Percentiles rank a stretch among this genome's conserved stretches.
These are phyloP conservation scores for Tachysurus fulvidraco DNA, from an alignment of 2,113 vertebrate genomes.

Conservation along the genomic window DNA sequence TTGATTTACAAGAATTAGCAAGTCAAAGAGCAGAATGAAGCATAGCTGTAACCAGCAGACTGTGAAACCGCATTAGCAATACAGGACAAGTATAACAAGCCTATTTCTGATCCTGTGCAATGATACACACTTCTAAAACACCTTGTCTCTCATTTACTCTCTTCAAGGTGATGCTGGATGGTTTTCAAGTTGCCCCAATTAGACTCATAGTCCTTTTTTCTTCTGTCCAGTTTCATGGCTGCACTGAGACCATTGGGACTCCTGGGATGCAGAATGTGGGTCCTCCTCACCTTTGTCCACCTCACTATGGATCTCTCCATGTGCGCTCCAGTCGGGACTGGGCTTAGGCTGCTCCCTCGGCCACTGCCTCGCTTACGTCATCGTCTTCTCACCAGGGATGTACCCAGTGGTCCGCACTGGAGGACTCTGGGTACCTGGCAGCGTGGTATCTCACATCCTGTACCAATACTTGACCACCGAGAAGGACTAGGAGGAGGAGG, in stretches of 20 bases:
- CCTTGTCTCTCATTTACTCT: background rate
- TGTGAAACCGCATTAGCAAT: slow-evolving; percentile 52
- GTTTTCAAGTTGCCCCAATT: slow-evolving; percentile 21
- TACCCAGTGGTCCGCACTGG: slow-evolving; percentile 68
- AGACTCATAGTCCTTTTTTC: slow-evolving; percentile 37
- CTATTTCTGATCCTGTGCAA: slow-evolving; percentile 4
- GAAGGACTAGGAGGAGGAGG: background rate
- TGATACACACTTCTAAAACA: slow-evolving; percentile 15
- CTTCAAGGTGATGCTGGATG: slow-evolving; percentile 28
- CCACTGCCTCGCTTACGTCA: slow-evolving; percentile 64
- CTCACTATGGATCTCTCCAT: slow-evolving; percentile 76
- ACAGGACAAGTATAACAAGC: slow-evolving; percentile 31
- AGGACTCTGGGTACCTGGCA: slow-evolving; percentile 70
- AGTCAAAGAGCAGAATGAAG: slow-evolving; percentile 53
- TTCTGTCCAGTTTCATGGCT: slow-evolving; percentile 68
- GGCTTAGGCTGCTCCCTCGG: slow-evolving; percentile 67
- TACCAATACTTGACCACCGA: slow-evolving; percentile 58
- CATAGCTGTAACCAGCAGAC: slow-evolving; percentile 31
- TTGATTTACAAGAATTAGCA: slow-evolving; percentile 55
- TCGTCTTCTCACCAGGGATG: slow-evolving; percentile 68
- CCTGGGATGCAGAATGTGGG: slow-evolving; percentile 75
- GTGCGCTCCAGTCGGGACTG: slow-evolving; percentile 71
- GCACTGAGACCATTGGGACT: slow-evolving; percentile 68
- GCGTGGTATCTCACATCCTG: slow-evolving; percentile 62
- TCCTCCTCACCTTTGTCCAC: slow-evolving; percentile 77